These are phyloP conservation scores for Anoplophora glabripennis DNA, from an alignment of 1,140 invertebrate species.

Conservation along the genomic window DNA sequence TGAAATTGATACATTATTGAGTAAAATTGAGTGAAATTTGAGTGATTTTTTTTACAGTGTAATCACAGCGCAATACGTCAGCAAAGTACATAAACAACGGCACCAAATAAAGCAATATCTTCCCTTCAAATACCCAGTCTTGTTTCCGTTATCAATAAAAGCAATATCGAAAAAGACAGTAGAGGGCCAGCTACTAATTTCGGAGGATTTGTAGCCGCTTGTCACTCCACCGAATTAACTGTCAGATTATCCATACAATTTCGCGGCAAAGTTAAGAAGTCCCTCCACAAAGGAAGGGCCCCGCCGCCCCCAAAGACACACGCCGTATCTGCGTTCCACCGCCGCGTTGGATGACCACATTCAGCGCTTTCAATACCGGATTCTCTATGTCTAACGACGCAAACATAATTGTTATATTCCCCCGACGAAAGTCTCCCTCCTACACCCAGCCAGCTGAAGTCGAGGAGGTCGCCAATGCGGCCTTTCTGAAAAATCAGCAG, in stretches of 20 bases:
- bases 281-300: constrained; percentile 1
- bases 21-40: too few species aligned
- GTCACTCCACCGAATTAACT: constrained; percentile 5
- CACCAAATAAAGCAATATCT: too few species aligned
- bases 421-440: constrained; percentile 24
- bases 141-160: too few species aligned
- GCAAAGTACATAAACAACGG: too few species aligned
- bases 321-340: constrained; percentile 1
- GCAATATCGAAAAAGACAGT: too few species aligned
- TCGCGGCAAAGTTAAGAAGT: constrained; percentile 12
- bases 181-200: too few species aligned
- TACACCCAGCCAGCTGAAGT: constrained; percentile 19
- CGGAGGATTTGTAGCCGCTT: background rate
- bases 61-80: too few species aligned
- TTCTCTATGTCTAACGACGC: constrained; percentile 44
- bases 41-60: too few species aligned
- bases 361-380: constrained; percentile 40
- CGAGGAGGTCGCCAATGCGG: constrained; percentile 14
- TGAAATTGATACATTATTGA: too few species aligned
- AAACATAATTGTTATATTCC: constrained; percentile 45
- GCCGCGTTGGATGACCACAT: constrained; percentile 40
- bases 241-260: constrained; percentile 7
- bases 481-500: constrained; percentile 29
- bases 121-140: too few species aligned
- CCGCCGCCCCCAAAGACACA: background rate